Evolutionary conservation across 2,113 vertebrate genomes (phyloP), one percentile per base, ranked within the genome.

Genomic region (Etia nguti): DNA sequence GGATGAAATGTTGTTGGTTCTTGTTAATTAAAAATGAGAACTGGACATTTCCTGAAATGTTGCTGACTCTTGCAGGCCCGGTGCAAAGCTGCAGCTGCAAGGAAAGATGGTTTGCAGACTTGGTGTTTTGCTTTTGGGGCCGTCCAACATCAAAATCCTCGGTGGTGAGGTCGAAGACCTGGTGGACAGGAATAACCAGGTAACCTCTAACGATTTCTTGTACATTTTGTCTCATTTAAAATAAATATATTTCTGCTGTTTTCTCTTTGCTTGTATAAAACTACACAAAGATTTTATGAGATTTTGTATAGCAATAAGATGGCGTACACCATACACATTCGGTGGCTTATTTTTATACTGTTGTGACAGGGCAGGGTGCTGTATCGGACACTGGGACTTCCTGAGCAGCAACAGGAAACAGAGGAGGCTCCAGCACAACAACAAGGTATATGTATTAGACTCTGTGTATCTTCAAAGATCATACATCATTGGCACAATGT

Each of bases 91-190:
- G 82, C 97, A 98, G 89, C 70, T 99, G 80, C 94, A 97, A n/a
- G 99, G 99, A 75, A 94, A 89, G 48, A 95, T 97, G 89, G 89
- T 90, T 3, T 99, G 97, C 91, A 96, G 97, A 86, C 97, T 99
- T 62, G 98, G 99, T 59, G 95, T 99, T 88, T 95, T 99, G 59
- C 94, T 99, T 79, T 90, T 99, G 90, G 97, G 97, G 89, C 94
- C 98, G 18, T 97, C 97, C 92, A 99, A 99, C 84, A 96, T 99
- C 43, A 98, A 96, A 87, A 85, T 99, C 10, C 90, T 99, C 48
- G 98, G 98, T 2, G 98, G 98, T 80, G 98, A 99, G 93, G 98
- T 98, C 52, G 99, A 99, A 89, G 92, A 96, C 91, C 95, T 99
- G 87, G 89, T 97, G 87, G 96, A 96, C 16, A 93, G 92, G 12